Evolutionary conservation across 2,888 invertebrate genomes (phyloP).

Genomic region (Volucella inanis): DNA sequence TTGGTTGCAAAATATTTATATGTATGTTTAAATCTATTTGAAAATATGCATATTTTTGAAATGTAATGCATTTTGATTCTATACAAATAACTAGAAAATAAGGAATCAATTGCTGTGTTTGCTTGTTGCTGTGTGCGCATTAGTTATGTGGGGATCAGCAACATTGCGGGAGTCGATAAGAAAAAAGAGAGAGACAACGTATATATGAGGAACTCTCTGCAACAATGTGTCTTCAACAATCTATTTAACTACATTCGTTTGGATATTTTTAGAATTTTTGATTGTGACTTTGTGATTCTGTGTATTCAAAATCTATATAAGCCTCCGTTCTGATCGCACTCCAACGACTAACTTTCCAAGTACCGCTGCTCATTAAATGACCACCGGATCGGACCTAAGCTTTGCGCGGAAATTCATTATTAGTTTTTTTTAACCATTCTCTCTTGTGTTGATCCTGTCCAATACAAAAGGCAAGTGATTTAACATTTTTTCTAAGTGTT

Average conservation of each 20-base stretch:
- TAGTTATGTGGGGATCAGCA: constrained; percentile 41
- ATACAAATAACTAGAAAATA: constrained; percentile 15
- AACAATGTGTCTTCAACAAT: constrained; percentile 67
- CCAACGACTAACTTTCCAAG: constrained; percentile 66
- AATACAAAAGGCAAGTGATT: constrained; percentile 59
- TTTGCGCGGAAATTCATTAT: constrained; percentile 41
- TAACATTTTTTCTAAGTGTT: neutral
- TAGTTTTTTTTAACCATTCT: neutral
- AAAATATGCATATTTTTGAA: too few relatives aligned
- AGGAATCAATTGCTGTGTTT: constrained; percentile 14
- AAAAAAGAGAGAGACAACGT: neutral
- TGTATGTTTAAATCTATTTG: too few relatives aligned
- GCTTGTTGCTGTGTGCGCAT: constrained; percentile 12
- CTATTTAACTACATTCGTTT: constrained; percentile 28
- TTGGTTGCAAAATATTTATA: too few relatives aligned
- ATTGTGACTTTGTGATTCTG: constrained; percentile 28
- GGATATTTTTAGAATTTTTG: constrained; percentile 39
- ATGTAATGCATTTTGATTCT: neutral
- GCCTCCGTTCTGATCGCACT: constrained; percentile 59
- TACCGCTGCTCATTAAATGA: constrained; percentile 66
- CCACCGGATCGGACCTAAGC: constrained; percentile 54
- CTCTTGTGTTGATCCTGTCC: constrained; percentile 38
- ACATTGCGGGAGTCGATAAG: constrained; percentile 42
- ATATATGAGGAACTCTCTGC: constrained; percentile 5
- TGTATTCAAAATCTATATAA: constrained; percentile 66